Evolutionary conservation across 2,113 vertebrate genomes (phyloP), one percentile per base, ranked within the genome.

Genomic region (Oriolus oriolus): DNA sequence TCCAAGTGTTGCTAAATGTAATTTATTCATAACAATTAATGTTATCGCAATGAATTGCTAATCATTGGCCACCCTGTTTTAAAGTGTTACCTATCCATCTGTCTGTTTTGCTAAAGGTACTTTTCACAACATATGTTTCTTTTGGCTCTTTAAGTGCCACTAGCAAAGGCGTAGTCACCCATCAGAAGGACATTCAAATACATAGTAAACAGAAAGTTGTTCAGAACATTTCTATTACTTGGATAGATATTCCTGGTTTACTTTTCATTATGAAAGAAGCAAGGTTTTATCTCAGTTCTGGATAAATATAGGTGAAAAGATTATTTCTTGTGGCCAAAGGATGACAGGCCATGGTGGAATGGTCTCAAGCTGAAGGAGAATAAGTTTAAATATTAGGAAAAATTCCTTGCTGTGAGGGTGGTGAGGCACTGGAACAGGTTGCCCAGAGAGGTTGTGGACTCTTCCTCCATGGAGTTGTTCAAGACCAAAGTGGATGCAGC

Each of bases 11-110:
- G 35, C 31, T 95, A 73, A 82, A 50, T 82, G 31, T 52, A 93
- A 86, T 87, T 87, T 91, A 73, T 88, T 92, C 92, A 86, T 57
- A 42, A 89, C 54, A 80, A 94, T 90, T 94, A 93, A 96, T 91
- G 64, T 79, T 93, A 96, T 90, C 0, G 0, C 78, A 88, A 44
- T 91, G 73, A 95, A 96, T 91, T 93, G 90, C 86, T 96, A 93
- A 90, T 93, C 86, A 68, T 64, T 93, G 95, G 84, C 60, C 88
- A 94, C 65, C 57, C 52, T 54, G 16, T 92, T 95, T 93, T 89
- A 70, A 90, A 85, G 60, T 96, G 86, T 94, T 91, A 97, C 94
- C 93, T 95, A 90, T 92, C 94, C 94, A 96, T 96, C 90, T 96
- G 93, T 95, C 82, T 96, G 89, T 94, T 95, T 97, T 95, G 56